Conservation (phyloP, 2,113 vertebrate species). For the Platycercus adscitus region DNA sequence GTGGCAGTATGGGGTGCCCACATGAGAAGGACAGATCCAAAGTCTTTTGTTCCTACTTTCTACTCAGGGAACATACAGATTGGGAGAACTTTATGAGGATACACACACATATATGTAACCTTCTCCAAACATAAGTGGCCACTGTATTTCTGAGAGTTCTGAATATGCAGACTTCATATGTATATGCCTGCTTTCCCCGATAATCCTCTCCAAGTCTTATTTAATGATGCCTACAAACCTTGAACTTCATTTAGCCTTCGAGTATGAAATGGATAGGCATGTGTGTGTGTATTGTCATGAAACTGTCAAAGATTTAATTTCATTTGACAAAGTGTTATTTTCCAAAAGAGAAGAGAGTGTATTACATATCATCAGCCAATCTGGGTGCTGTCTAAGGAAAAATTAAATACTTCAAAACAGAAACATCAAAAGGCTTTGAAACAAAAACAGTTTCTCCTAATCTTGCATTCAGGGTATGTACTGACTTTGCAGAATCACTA, state of each 20-base stretch:
- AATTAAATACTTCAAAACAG: constrained; percentile 18
- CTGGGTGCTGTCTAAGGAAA: background rate
- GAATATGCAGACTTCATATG: background rate
- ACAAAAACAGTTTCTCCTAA: background rate
- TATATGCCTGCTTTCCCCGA: background rate
- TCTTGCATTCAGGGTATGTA: background rate
- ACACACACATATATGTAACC: background rate
- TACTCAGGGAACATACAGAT: background rate
- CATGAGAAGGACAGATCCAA: background rate
- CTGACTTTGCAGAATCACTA: constrained; percentile 15
- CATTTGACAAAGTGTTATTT: background rate
- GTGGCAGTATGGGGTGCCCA: no score
- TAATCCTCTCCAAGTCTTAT: background rate
- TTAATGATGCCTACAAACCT: background rate
- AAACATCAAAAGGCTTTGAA: constrained; percentile 34
- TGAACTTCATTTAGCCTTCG: background rate
- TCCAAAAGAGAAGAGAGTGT: background rate
- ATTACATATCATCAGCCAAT: background rate
- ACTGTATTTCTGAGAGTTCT: background rate
- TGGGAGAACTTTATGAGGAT: background rate
- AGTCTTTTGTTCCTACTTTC: background rate
- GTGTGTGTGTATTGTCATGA: background rate
- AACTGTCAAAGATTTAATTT: background rate
- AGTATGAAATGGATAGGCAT: background rate
- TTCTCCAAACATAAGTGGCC: background rate